Evolutionary conservation across 2,113 vertebrate species (phyloP).

Genomic region (Edolisoma coerulescens): DNA sequence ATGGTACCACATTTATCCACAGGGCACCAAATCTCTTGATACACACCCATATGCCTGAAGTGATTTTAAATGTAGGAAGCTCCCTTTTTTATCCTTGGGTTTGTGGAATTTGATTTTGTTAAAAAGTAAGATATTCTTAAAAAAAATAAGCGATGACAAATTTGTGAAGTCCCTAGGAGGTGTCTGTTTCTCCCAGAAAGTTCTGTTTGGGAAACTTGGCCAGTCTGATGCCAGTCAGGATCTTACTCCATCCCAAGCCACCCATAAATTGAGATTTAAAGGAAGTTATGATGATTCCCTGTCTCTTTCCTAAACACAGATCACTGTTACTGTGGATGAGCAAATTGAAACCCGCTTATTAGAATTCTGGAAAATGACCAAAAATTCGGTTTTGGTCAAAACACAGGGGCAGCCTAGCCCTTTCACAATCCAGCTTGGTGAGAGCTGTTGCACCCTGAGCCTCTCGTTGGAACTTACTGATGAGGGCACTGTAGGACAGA

Average conservation of each 20-base stretch:
- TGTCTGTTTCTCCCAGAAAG: background rate
- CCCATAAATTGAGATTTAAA: background rate
- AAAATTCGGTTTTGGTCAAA: background rate
- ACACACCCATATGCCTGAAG: background rate
- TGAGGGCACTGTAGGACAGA: conserved; percentile 35
- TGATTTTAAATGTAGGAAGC: background rate
- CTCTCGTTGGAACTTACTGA: background rate
- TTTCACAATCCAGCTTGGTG: background rate
- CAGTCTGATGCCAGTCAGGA: background rate
- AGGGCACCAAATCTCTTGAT: background rate
- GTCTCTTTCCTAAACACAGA: background rate
- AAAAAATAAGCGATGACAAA: background rate
- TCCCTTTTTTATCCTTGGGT: background rate
- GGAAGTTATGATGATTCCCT: background rate
- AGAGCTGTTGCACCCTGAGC: background rate
- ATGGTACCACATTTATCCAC: background rate
- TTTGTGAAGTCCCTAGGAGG: background rate
- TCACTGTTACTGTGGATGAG: background rate
- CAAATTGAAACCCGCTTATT: background rate
- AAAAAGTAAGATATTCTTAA: background rate
- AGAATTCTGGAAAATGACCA: background rate
- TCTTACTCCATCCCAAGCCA: background rate
- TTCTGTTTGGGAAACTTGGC: background rate
- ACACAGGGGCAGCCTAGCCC: background rate
- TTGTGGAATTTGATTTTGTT: background rate